A percentile compares a stretch with the other conserved stretches of the same genome.
Evolutionary conservation across 1,140 invertebrate species (phyloP).

Genomic region (Agraylea sexmaculata): DNA sequence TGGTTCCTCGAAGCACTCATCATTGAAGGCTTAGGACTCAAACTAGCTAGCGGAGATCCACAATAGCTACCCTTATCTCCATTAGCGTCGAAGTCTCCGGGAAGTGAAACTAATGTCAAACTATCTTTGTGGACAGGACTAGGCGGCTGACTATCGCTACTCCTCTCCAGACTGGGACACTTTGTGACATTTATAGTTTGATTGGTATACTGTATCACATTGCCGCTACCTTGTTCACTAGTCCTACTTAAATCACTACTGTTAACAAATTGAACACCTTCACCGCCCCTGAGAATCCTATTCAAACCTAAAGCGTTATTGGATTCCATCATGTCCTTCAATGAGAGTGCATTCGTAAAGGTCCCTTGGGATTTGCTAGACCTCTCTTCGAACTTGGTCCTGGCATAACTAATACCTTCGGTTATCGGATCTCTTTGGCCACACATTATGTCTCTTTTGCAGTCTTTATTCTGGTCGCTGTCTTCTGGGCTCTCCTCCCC

Average conservation of each 20-base stretch:
- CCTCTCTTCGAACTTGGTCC: slow-evolving; percentile 16
- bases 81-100: too few species aligned
- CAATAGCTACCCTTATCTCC: too few species aligned
- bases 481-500: slow-evolving; percentile 14
- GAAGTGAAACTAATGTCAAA: too few species aligned
- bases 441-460: neutral
- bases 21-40: slow-evolving; percentile 14
- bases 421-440: slow-evolving; percentile 5
- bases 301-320: slow-evolving; percentile 16
- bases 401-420: slow-evolving; percentile 9
- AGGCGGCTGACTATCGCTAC: too few species aligned
- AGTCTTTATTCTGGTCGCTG: slow-evolving; percentile 4
- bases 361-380: slow-evolving; percentile 7
- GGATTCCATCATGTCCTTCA: slow-evolving; percentile 19
- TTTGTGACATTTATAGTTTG: slow-evolving; percentile 19
- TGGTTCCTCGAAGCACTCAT: slow-evolving; percentile 10
- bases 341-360: slow-evolving; percentile 16
- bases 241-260: slow-evolving; percentile 12
- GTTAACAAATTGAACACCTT: slow-evolving; percentile 8
- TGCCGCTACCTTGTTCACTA: slow-evolving; percentile 12
- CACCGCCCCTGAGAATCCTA: slow-evolving; percentile 6
- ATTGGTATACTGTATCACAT: slow-evolving; percentile 10
- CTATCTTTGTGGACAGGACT: too few species aligned
- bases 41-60: too few species aligned
- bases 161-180: slow-evolving; percentile 10